These are phyloP conservation scores for Cyclura pinguis DNA, from an alignment of 2,797 vertebrate species.

Conservation along the genomic window DNA sequence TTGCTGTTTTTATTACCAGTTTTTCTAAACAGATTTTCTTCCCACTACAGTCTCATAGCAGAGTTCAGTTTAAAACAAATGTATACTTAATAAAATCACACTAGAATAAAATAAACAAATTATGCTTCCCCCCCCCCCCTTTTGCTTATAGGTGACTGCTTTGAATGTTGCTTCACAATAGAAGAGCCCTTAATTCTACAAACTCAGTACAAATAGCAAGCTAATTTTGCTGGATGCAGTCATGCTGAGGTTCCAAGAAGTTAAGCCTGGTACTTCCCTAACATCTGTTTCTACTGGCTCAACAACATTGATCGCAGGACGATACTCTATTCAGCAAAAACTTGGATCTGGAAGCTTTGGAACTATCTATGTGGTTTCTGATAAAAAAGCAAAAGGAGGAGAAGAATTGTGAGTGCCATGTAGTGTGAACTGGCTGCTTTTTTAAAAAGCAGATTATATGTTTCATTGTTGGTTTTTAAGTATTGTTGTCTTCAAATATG, in stretches of 20 bases:
- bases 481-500: neutral
- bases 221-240: slow-evolving; percentile 38
- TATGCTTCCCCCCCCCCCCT: slow-evolving; percentile 23
- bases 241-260: slow-evolving; percentile 83
- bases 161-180: slow-evolving; percentile 41
- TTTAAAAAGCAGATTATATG: neutral
- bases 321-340: slow-evolving; percentile 80
- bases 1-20: neutral
- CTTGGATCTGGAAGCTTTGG: slow-evolving; percentile 87
- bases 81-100: neutral
- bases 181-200: slow-evolving; percentile 38
- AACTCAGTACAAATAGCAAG: slow-evolving; percentile 18
- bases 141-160: slow-evolving; percentile 50
- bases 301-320: slow-evolving; percentile 77
- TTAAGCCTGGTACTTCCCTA: slow-evolving; percentile 58
- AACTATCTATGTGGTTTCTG: slow-evolving; percentile 83
- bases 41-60: neutral
- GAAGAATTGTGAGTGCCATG: slow-evolving; percentile 82
- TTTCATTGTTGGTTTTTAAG: slow-evolving; percentile 31
- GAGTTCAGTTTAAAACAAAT: neutral
- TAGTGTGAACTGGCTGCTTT: neutral
- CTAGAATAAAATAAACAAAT: neutral
- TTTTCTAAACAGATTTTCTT: neutral
- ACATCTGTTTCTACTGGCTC: slow-evolving; percentile 56
- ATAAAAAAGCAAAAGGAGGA: slow-evolving; percentile 81